These are phyloP conservation scores for Ligdia adustata DNA, from an alignment of 2,888 invertebrate species.

Conservation along the genomic window DNA sequence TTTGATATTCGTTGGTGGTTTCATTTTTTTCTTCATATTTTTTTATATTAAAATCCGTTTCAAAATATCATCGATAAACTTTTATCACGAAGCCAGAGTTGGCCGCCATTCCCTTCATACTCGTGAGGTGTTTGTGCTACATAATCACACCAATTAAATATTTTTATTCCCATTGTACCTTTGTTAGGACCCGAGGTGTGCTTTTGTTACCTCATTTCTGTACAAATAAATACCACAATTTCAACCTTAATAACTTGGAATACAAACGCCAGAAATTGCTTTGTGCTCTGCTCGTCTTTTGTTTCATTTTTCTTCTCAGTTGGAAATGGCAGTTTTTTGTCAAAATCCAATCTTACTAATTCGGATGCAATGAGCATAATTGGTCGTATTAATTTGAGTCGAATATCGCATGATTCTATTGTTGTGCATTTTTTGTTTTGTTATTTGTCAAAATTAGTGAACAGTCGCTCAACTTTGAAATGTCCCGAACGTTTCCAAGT, in stretches of 20 bases:
- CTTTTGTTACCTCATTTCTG: slow-evolving; percentile 66
- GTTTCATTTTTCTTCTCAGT: slow-evolving; percentile 4
- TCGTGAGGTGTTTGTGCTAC: slow-evolving; percentile 75
- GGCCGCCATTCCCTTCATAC: too few species aligned
- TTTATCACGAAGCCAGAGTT: too few species aligned
- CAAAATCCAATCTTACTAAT: slow-evolving; percentile 33
- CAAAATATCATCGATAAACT: too few species aligned
- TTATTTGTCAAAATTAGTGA: too few species aligned
- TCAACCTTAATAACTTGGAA: slow-evolving; percentile 14
- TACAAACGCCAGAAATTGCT: slow-evolving; percentile 8
- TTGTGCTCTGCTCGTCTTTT: neutral
- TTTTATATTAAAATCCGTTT: too few species aligned
- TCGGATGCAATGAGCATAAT: slow-evolving; percentile 25
- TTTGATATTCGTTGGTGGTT: too few species aligned
- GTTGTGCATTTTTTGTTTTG: neutral
- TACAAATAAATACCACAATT: slow-evolving; percentile 3
- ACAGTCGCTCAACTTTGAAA: too few species aligned
- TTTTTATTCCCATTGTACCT: slow-evolving; percentile 75
- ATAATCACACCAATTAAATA: slow-evolving; percentile 80
- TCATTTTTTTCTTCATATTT: too few species aligned
- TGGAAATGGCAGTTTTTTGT: slow-evolving; percentile 20
- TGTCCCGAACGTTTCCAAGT: too few species aligned
- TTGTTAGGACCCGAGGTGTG: slow-evolving; percentile 58
- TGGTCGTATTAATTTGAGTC: slow-evolving; percentile 17
- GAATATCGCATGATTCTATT: slow-evolving; percentile 8